Conservation (phyloP, 2,113 vertebrate genomes). For the Charina bottae region DNA sequence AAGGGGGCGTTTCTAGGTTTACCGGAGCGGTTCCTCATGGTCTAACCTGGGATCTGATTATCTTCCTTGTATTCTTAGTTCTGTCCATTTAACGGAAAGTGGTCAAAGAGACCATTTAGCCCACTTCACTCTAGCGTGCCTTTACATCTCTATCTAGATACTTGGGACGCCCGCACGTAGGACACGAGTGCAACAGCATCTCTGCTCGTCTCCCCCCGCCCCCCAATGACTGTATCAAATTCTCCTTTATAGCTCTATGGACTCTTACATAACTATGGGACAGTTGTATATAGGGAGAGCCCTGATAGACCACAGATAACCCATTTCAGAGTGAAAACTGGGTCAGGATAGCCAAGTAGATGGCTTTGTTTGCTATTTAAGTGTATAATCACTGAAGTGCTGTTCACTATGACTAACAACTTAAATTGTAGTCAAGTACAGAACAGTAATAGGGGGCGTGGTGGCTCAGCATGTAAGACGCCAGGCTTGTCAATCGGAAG, state of each 20-base stretch:
- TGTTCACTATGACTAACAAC: background rate
- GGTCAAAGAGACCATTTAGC: background rate
- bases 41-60: background rate
- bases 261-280: background rate
- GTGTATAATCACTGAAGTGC: too few relatives aligned
- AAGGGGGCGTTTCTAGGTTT: background rate
- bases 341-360: too few relatives aligned
- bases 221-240: too few relatives aligned
- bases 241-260: background rate
- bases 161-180: too few relatives aligned
- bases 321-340: background rate
- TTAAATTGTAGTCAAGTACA: background rate
- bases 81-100: background rate
- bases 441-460: too few relatives aligned
- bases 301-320: background rate
- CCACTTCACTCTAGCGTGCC: background rate
- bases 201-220: too few relatives aligned
- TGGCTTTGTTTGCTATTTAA: too few relatives aligned
- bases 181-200: too few relatives aligned
- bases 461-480: too few relatives aligned
- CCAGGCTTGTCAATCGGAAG: too few relatives aligned
- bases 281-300: background rate
- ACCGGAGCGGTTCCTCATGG: background rate
- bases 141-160: background rate
- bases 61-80: background rate